Base-by-base conservation (phyloP, 2,113 vertebrate species). In the Siniperca chuatsi region DNA sequence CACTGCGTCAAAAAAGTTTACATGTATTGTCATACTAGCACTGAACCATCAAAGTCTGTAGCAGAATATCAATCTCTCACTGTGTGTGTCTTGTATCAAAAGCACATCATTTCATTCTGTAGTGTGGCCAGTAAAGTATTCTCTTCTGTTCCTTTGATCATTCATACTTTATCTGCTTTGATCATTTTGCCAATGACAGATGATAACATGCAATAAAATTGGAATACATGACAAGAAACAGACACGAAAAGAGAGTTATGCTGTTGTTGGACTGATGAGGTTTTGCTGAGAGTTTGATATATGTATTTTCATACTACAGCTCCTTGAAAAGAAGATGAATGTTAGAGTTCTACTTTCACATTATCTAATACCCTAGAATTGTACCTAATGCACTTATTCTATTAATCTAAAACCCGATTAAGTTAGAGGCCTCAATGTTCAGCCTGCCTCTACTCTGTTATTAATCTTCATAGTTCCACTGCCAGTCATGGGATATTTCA, bases 41-140 rank as follows among this genome's bases (percentile, higher is more conserved):
- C 23, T 85, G 84, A 88, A 88, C 87, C 85, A 91, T 92, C 87
- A 84, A 81, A 80, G 57, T 64, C 52, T 85, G 57, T 9, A 72
- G 77, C 15, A 58, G 42, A 81, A 60, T 81, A 75, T 79, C 18
- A 25, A 8, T 78, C n/a, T 68, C 70, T 66, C 16, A 10, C 55
- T 67, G 48, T 75, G 20, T 60, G 40, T 81, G 62, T 69, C 11
- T 84, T 15, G 1, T 72, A 71, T 85, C 25, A 83, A 35, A 83
- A 80, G 57, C 29, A 29, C 37, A 37, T 60, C 0, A 68, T 77
- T 64, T 23, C 18, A 64, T 55, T 78, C 80, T 80, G 71, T 29
- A 54, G 52, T 0, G 2, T n/a, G 58, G 84, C 64, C 79, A 80
- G 76, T 79, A 40, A 71, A 83, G 46, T 72, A 50, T 57, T 46